These are phyloP conservation scores for Glyphotaelius pellucidus DNA, from an alignment of 2,888 invertebrate genomes.

Conservation along the genomic window DNA sequence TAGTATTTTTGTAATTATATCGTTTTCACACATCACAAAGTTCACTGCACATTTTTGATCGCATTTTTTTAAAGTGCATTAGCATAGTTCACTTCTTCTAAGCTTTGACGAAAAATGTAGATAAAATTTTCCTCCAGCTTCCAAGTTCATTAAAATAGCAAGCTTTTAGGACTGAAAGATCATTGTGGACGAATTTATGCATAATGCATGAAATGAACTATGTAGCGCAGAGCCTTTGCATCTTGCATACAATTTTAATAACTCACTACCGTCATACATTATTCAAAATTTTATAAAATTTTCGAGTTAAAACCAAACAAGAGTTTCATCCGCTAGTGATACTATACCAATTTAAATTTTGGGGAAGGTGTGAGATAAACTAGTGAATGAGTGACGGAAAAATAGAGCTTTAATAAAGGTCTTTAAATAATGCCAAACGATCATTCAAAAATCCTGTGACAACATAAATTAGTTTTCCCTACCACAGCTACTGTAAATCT, in stretches of 20 bases:
- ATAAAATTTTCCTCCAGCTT: neutral
- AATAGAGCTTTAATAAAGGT: neutral
- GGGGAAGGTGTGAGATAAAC: neutral
- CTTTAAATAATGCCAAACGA: neutral
- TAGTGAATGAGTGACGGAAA: no score
- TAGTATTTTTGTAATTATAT: no score
- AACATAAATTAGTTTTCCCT: neutral
- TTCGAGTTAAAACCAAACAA: neutral
- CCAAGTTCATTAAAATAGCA: neutral
- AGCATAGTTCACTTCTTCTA: neutral
- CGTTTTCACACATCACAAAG: no score
- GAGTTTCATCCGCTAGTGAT: neutral
- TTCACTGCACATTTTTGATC: no score
- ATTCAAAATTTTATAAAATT: neutral
- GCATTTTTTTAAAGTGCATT: no score
- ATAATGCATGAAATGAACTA: neutral
- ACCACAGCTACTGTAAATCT: neutral
- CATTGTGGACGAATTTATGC: neutral
- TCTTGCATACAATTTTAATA: neutral
- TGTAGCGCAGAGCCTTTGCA: neutral
- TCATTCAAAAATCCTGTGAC: neutral
- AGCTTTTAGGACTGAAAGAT: neutral
- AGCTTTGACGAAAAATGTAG: neutral
- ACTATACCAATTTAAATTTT: neutral
- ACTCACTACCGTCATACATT: neutral